Percentiles rank a stretch among this genome's conserved stretches.
Evolutionary conservation across 2,113 vertebrate genomes (phyloP).

Genomic region (Notiomystis cincta): DNA sequence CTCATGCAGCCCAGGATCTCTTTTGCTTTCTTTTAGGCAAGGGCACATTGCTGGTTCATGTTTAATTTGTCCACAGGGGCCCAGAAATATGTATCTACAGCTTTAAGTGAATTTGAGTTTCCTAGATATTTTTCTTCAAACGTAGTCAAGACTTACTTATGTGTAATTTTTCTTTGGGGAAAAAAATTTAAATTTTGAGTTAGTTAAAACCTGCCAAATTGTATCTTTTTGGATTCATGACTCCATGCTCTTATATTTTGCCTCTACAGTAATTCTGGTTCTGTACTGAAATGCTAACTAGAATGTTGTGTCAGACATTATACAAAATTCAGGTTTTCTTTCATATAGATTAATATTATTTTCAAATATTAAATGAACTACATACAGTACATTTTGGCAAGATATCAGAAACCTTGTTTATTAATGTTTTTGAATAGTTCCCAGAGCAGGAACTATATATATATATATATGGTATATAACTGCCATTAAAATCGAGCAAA

Average conservation of each 20-base stretch:
- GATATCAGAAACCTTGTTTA: not conserved
- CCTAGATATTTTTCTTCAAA: not conserved
- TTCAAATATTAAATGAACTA: not conserved
- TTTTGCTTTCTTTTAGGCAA: not conserved
- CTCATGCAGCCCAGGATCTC: not conserved
- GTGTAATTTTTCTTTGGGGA: not conserved
- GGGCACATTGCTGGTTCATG: fast-evolving
- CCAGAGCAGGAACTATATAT: not conserved
- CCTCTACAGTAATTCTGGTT: not conserved
- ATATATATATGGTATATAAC: too few species aligned
- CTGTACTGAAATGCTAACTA: not conserved
- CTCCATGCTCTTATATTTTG: not conserved
- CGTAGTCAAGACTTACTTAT: not conserved
- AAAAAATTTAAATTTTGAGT: not conserved
- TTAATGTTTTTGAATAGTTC: not conserved
- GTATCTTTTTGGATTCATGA: not conserved
- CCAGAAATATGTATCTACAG: not conserved
- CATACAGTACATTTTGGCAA: not conserved
- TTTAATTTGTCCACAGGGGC: not conserved
- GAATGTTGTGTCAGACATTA: not conserved
- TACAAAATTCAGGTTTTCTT: not conserved
- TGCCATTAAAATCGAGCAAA: not conserved
- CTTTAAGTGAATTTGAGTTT: not conserved
- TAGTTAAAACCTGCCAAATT: not conserved
- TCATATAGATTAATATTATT: not conserved